These are phyloP conservation scores for Mastigias papua DNA, from an alignment of 30 jellyfish, hydroid and myxozoan species.

Conservation along the genomic window DNA sequence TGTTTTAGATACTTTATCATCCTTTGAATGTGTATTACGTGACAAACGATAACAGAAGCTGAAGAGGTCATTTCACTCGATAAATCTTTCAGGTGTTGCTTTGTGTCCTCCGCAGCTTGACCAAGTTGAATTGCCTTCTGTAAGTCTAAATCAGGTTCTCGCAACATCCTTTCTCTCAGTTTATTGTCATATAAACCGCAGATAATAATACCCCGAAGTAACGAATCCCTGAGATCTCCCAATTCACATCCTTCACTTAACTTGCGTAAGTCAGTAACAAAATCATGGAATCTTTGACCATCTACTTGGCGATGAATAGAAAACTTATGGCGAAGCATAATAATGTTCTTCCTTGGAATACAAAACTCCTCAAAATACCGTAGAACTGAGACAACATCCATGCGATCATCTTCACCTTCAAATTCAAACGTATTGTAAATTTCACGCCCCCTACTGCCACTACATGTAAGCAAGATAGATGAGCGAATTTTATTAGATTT, in stretches of 20 bases:
- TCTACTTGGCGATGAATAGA: slow-evolving; percentile 54
- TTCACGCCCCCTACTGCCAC: slow-evolving; percentile 58
- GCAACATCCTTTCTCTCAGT: slow-evolving; percentile 63
- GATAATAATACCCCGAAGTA: slow-evolving; percentile 62
- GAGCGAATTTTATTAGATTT: slow-evolving; percentile 56
- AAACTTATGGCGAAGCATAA: slow-evolving; percentile 53
- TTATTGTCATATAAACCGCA: slow-evolving; percentile 62
- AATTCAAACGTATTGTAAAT: slow-evolving; percentile 48
- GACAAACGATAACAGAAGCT: too few species aligned
- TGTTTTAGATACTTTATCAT: too few species aligned
- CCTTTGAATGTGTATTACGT: too few species aligned
- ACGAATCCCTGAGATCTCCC: slow-evolving; percentile 58
- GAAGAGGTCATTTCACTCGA: too few species aligned
- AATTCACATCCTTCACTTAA: slow-evolving; percentile 70
- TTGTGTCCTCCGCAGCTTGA: slow-evolving; percentile 34
- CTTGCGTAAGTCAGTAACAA: slow-evolving; percentile 46
- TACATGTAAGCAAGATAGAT: slow-evolving; percentile 49
- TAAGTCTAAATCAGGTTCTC: slow-evolving; percentile 55
- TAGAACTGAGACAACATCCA: slow-evolving; percentile 36
- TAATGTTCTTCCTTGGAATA: slow-evolving; percentile 61
- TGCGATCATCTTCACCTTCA: slow-evolving; percentile 33
- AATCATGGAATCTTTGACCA: slow-evolving; percentile 58
- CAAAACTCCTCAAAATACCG: slow-evolving; percentile 41
- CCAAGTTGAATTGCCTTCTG: slow-evolving; percentile 5
- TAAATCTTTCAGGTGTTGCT: too few species aligned